Evolutionary conservation across 2,113 vertebrate genomes (phyloP).

Genomic region (Limnothrissa miodon): DNA sequence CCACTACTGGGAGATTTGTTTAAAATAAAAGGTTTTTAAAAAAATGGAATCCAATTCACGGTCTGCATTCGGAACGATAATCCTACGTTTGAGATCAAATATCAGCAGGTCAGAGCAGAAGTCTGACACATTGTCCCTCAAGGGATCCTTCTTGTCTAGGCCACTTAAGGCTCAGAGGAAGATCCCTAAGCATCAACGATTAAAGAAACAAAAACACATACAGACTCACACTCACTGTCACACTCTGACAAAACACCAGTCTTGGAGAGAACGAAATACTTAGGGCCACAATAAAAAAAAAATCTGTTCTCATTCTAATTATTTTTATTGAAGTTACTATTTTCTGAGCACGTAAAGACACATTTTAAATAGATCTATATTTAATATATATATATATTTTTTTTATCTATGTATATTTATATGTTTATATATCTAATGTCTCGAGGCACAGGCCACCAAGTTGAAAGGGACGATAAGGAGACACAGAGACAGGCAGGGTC

Average conservation of each 20-base stretch:
- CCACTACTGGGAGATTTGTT: background rate
- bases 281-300: background rate
- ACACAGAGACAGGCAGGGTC: background rate
- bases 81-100: background rate
- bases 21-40: background rate
- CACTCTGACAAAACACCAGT: background rate
- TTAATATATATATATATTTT: slow-evolving; percentile 67
- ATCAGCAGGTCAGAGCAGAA: background rate
- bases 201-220: slow-evolving; percentile 34
- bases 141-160: background rate
- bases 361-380: slow-evolving; percentile 61
- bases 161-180: background rate
- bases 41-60: background rate
- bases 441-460: slow-evolving; percentile 68
- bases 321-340: slow-evolving; percentile 59
- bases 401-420: slow-evolving; percentile 65
- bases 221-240: background rate
- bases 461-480: slow-evolving; percentile 62
- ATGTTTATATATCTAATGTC: slow-evolving; percentile 63
- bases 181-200: slow-evolving; percentile 18
- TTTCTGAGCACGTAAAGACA: slow-evolving; percentile 69
- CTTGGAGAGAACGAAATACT: background rate
- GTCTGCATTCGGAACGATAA: background rate
- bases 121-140: background rate
- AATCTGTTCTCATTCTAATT: slow-evolving; percentile 42